Conservation (phyloP, 2,113 vertebrate genomes). For the Channa maculata region DNA sequence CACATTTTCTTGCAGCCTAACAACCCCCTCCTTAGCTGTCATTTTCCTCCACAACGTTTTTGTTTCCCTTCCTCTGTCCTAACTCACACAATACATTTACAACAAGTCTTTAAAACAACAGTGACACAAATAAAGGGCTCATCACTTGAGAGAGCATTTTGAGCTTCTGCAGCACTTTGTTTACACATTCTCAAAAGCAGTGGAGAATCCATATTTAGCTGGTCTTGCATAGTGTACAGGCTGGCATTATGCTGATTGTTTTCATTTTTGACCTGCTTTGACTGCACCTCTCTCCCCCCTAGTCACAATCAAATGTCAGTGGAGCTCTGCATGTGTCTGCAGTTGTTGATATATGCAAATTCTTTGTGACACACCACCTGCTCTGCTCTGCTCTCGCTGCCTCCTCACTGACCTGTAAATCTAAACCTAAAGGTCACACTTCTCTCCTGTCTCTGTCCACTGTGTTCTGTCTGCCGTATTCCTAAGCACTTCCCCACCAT, state of each 20-base stretch:
- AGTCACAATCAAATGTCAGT: no score
- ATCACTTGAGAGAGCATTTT: constrained; percentile 1
- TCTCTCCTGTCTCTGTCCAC: not conserved
- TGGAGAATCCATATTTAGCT: constrained; percentile 12
- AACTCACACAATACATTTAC: not conserved
- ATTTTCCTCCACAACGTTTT: not conserved
- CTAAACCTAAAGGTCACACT: constrained; percentile 22
- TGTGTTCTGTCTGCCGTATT: not conserved
- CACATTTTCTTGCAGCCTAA: not conserved
- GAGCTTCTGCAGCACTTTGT: constrained; percentile 6
- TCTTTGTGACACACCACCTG: not conserved
- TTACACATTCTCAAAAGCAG: constrained; percentile 6
- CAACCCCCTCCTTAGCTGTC: not conserved
- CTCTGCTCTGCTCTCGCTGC: not conserved
- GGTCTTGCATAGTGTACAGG: not conserved
- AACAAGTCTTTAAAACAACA: constrained; percentile 8
- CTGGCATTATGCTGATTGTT: not conserved
- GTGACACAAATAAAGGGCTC: constrained; percentile 2
- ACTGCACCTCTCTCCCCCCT: not conserved
- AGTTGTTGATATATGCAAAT: constrained; percentile 9
- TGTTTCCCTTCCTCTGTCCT: not conserved
- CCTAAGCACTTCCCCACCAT: not conserved
- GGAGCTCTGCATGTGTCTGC: not conserved
- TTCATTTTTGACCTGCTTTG: not conserved
- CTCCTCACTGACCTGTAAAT: constrained; percentile 9